phyloP scores from a whole-genome alignment of 2,888 invertebrate genomes.

The Bellardia pandia region DNA sequence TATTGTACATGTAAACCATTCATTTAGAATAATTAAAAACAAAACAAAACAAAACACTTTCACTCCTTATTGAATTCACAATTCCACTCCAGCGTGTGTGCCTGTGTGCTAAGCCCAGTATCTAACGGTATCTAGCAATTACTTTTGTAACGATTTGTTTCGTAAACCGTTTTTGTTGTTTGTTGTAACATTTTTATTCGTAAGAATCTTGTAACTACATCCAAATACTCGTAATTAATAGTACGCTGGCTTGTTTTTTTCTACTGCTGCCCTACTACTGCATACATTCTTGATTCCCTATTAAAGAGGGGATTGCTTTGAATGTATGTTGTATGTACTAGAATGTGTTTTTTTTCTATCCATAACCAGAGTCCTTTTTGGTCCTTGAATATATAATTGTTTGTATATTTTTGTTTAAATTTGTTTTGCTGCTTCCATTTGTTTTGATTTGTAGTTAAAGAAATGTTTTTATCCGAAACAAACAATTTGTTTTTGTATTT shows the following conservation, averaged over 20 bases:
- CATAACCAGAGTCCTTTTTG: slow-evolving; percentile 8
- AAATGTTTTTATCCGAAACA: not conserved
- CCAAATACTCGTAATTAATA: not conserved
- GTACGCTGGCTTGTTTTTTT: slow-evolving; percentile 46
- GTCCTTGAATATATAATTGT: slow-evolving; percentile 16
- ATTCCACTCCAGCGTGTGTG: slow-evolving; percentile 18
- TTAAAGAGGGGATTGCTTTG: not conserved
- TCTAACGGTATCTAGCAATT: not conserved
- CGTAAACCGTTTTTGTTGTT: slow-evolving; percentile 39
- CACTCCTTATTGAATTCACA: slow-evolving; percentile 22
- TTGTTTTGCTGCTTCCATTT: slow-evolving; percentile 59
- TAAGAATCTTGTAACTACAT: slow-evolving; percentile 8
- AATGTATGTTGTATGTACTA: slow-evolving; percentile 17
- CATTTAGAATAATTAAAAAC: slow-evolving; percentile 1
- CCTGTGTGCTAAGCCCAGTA: slow-evolving; percentile 33
- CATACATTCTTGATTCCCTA: slow-evolving; percentile 34
- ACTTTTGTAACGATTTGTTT: slow-evolving; percentile 35
- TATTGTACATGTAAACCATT: slow-evolving; percentile 18
- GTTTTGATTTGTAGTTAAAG: slow-evolving; percentile 41
- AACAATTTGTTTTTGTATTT: slow-evolving; percentile 13
- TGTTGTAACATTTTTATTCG: slow-evolving; percentile 31
- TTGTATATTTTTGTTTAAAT: not conserved
- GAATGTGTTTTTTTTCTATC: slow-evolving; percentile 2
- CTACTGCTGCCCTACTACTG: slow-evolving; percentile 8
- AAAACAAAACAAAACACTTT: slow-evolving; percentile 30